Evolutionary conservation across 2,797 vertebrate species (phyloP).

Genomic region (Falco rusticolus): DNA sequence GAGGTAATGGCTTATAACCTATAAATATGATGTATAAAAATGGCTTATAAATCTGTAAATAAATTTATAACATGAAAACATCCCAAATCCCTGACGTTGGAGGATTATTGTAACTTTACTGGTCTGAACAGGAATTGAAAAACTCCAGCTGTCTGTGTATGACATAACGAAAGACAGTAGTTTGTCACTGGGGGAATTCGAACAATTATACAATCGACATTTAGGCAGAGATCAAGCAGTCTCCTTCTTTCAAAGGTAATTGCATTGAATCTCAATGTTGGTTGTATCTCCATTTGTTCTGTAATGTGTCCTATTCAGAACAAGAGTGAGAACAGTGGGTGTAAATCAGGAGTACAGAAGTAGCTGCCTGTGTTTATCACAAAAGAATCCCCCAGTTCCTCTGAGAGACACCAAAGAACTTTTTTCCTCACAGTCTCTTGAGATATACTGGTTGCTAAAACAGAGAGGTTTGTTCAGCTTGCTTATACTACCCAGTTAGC

Average conservation of each 20-base stretch:
- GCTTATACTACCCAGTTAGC: background rate
- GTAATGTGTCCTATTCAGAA: background rate
- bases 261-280: background rate
- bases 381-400: background rate
- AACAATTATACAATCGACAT: background rate
- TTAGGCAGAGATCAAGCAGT: background rate
- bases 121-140: background rate
- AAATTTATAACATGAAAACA: background rate
- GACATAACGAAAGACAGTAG: background rate
- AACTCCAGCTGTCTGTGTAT: background rate
- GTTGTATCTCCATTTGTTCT: background rate
- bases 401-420: background rate
- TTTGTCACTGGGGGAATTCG: background rate
- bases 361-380: background rate
- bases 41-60: too few relatives aligned
- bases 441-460: background rate
- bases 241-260: background rate
- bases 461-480: background rate
- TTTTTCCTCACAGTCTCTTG: background rate
- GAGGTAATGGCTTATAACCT: background rate
- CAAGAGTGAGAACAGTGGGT: background rate
- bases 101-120: background rate
- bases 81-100: background rate
- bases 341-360: background rate
- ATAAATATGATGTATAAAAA: too few relatives aligned